These are phyloP conservation scores for Philonicus albiceps DNA, from an alignment of 2,888 invertebrate species.

Conservation along the genomic window DNA sequence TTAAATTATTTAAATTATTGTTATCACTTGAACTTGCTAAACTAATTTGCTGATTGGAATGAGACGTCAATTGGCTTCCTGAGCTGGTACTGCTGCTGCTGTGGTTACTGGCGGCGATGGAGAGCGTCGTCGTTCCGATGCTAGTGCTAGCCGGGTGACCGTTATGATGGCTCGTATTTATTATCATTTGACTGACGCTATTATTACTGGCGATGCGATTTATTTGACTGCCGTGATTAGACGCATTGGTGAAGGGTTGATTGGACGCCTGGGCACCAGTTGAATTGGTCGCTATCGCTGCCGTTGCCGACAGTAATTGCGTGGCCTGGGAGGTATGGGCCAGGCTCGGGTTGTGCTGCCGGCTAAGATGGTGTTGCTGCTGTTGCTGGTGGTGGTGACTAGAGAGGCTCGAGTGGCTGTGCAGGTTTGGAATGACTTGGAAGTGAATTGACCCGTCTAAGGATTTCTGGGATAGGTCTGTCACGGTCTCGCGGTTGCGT, in stretches of 20 bases:
- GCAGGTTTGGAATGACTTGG: constrained; percentile 56
- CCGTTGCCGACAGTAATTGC: constrained; percentile 42
- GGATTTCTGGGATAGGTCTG: constrained; percentile 50
- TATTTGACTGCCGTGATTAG: constrained; percentile 57
- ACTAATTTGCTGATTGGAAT: constrained; percentile 55
- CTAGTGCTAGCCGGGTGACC: constrained; percentile 48
- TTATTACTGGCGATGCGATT: constrained; percentile 59
- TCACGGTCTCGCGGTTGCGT: constrained; percentile 54
- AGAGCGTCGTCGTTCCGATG: constrained; percentile 47
- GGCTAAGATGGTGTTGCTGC: constrained; percentile 51
- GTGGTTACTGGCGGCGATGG: constrained; percentile 52
- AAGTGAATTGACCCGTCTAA: constrained; percentile 57
- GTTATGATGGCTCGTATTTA: constrained; percentile 47
- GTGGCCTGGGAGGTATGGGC: constrained; percentile 47
- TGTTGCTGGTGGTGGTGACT: constrained; percentile 54
- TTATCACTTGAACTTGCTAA: constrained; percentile 53
- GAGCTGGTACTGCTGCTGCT: constrained; percentile 50
- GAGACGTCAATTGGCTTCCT: constrained; percentile 48
- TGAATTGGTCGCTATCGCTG: constrained; percentile 36
- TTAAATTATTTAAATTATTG: constrained; percentile 53
- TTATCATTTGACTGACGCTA: constrained; percentile 55
- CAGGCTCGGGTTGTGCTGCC: constrained; percentile 46
- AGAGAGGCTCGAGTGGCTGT: constrained; percentile 45
- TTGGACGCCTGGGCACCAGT: constrained; percentile 40
- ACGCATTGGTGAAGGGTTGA: constrained; percentile 53